These are phyloP conservation scores for Drosophila koepferae DNA, from an alignment of 2,888 invertebrate species.

Conservation along the genomic window DNA sequence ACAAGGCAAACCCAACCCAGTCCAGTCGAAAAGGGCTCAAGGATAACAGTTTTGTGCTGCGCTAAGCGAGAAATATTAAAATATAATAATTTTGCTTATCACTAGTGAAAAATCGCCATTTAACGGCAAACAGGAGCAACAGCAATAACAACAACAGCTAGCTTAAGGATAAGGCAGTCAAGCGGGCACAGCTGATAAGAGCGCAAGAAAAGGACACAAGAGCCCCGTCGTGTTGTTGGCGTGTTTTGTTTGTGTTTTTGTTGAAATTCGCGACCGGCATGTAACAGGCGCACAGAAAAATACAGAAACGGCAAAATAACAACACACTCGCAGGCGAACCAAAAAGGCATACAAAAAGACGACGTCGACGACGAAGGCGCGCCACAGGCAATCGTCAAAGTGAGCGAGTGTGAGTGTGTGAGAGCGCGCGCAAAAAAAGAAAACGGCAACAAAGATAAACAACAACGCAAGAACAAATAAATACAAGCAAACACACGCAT, in stretches of 20 bases:
- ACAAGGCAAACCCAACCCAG: conserved; percentile 4
- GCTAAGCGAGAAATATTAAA: conserved; percentile 79
- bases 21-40: conserved; percentile 34
- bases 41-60: conserved; percentile 61
- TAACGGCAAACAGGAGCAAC: conserved; percentile 55
- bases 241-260: conserved; percentile 78
- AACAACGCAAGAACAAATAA: conserved; percentile 55
- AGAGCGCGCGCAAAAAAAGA: conserved; percentile 53
- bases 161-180: conserved; percentile 50
- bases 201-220: conserved; percentile 27
- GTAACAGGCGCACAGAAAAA: conserved; percentile 76
- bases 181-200: conserved; percentile 57
- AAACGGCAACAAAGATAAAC: conserved; percentile 74
- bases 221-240: conserved; percentile 19
- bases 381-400: conserved; percentile 27
- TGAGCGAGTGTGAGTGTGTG: conserved; percentile 16
- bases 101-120: conserved; percentile 73
- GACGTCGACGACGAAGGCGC: conserved; percentile 38
- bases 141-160: conserved; percentile 10
- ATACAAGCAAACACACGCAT: conserved; percentile 36
- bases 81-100: conserved; percentile 78
- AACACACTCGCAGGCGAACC: conserved; percentile 24
- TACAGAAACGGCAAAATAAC: conserved; percentile 33
- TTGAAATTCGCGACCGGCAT: conserved; percentile 76
- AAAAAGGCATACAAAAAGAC: conserved; percentile 47